Evolutionary conservation across 92 coral and sea anemone genomes (phyloP), one percentile per base, ranked within the genome.

Genomic region (Porites cylindrica): DNA sequence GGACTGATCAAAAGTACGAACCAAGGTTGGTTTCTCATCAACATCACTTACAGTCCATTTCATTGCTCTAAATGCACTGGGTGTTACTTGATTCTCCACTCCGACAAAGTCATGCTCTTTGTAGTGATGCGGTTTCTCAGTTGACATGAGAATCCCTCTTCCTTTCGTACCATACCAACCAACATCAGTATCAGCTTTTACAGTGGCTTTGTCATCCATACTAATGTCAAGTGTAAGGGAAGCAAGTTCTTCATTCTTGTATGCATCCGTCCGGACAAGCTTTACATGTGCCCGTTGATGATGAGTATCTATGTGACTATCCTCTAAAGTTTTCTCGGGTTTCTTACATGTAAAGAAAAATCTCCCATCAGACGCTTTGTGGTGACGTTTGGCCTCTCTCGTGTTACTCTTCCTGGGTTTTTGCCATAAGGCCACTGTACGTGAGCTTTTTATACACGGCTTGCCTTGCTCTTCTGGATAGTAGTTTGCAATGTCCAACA

Each of bases 1-100:
- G 43, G 86, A 68, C 76, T 82, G 86, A 21, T 82, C 86, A 65
- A 47, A 68, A 2, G 86, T 63, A 53, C 67, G 77, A 52, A 82
- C 74, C 23, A 82, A 65, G 7, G 86, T 13, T 50, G 60, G 78
- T 73, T 73, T 38, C 59, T 73, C 78, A 54, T 73, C 24, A 26
- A 82, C 78, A 82, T 70, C 65, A 29, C 47, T 70, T 19, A 82
- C 69, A 56, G 53, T 47, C 78, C 86, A 82, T 70, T 70, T 82
- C 78, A 82, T 82, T n/a, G 59, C 86, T 82, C 86, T 70, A 82
- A 70, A 70, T 66, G 86, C 78, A 69, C 86, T 82, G 20, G 86
- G 78, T 47, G 78, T 69, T 82, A 53, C 23, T 51, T 82, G 86
- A 66, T 69, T 82, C 72, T 82, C 86, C 53, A 64, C 64, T 26